Conservation (phyloP, 2,113 vertebrate species). For the Prietella phreatophila region DNA sequence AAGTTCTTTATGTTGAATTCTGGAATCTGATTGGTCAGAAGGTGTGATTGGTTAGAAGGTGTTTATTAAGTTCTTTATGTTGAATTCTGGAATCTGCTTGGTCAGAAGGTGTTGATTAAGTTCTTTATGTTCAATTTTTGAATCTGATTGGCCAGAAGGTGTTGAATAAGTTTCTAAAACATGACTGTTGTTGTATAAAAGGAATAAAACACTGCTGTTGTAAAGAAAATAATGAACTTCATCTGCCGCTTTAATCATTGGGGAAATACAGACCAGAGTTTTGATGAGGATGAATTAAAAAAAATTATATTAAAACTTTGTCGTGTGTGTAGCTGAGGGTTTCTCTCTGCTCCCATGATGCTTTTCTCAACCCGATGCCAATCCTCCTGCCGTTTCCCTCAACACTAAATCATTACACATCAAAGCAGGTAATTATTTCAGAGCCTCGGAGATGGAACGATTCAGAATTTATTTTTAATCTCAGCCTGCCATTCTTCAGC, state of each 20-base stretch:
- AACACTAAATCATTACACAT: conserved; percentile 16
- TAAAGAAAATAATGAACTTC: background rate
- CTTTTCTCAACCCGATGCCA: conserved; percentile 30
- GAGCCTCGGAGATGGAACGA: background rate
- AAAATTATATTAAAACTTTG: conserved; percentile 4
- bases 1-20: background rate
- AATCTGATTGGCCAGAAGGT: background rate
- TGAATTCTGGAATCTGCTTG: background rate
- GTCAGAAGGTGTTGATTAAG: background rate
- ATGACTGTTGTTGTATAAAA: background rate
- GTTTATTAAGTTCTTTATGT: background rate
- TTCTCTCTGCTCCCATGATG: conserved; percentile 32
- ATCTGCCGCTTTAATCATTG: background rate
- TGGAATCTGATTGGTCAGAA: background rate
- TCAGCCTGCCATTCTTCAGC: conserved; percentile 2
- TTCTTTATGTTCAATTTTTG: background rate
- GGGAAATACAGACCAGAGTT: background rate
- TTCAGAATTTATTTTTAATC: conserved; percentile 33
- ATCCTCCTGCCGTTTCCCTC: conserved; percentile 13
- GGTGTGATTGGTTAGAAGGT: background rate
- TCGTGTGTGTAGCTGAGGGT: background rate
- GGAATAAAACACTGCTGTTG: background rate
- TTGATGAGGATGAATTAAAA: background rate
- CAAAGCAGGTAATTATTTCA: conserved; percentile 28
- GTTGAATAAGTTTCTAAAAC: background rate